Evolutionary conservation across 2,113 vertebrate genomes (phyloP).

Genomic region (Myxocyprinus asiaticus): DNA sequence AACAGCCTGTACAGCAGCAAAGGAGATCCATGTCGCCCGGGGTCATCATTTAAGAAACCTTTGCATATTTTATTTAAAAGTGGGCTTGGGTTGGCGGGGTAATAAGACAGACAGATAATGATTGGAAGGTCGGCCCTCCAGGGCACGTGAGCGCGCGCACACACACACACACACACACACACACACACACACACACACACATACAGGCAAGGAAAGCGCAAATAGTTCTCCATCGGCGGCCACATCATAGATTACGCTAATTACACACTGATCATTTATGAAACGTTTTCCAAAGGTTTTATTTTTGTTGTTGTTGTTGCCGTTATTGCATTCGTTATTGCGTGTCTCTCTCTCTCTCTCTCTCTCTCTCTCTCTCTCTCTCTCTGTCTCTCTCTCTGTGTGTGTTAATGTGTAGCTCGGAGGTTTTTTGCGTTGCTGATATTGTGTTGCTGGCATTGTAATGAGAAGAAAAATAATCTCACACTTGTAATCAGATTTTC

Average conservation of each 20-base stretch:
- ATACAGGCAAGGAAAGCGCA: constrained; percentile 42
- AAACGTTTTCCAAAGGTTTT: constrained; percentile 90
- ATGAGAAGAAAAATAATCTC: constrained; percentile 41
- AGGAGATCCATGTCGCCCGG: constrained; percentile 97
- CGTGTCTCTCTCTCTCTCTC: constrained; percentile 43
- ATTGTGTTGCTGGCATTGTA: constrained; percentile 11
- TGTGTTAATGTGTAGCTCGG: constrained; percentile 62
- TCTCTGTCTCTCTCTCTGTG: constrained; percentile 41
- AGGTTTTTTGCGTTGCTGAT: constrained; percentile 61
- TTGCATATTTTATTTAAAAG: constrained; percentile 99
- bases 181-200: constrained; percentile 51
- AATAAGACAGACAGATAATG: constrained; percentile 99
- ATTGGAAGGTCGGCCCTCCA: constrained; percentile 99
- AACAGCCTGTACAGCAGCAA: constrained; percentile 99
- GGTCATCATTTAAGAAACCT: constrained; percentile 99
- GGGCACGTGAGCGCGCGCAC: constrained; percentile 90
- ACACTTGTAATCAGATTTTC: constrained; percentile 46
- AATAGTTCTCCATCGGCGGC: constrained; percentile 85
- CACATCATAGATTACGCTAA: constrained; percentile 95
- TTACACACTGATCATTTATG: constrained; percentile 99
- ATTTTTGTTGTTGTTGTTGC: constrained; percentile 79
- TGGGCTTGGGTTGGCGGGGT: constrained; percentile 99
- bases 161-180: constrained; percentile 58
- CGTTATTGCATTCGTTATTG: constrained; percentile 83
- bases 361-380: constrained; percentile 39